Evolutionary conservation across 2,113 vertebrate species (phyloP).

Genomic region (Pica pica): DNA sequence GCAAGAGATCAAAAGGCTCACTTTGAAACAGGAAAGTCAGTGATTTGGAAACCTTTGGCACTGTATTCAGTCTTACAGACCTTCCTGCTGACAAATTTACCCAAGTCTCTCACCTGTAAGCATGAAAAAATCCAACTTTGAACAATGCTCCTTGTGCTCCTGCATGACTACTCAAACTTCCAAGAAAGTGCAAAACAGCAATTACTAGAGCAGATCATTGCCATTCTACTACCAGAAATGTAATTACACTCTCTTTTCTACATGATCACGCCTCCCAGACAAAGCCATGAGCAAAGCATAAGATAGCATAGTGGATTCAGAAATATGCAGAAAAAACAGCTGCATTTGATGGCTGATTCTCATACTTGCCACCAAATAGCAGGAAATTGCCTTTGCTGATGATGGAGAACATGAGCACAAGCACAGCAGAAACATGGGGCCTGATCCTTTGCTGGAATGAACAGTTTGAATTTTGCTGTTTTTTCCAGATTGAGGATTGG

Average conservation of each 20-base stretch:
- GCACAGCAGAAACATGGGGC: not conserved
- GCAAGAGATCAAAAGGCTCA: not conserved
- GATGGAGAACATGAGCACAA: not conserved
- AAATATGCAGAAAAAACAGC: not conserved
- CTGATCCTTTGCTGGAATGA: not conserved
- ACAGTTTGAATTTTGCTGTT: not conserved
- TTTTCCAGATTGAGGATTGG: not conserved
- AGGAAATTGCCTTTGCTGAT: not conserved
- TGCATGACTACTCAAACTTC: not conserved
- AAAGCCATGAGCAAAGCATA: not conserved
- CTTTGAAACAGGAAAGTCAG: not conserved
- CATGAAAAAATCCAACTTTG: not conserved
- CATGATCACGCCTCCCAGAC: not conserved
- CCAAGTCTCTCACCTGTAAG: not conserved
- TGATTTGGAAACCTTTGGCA: not conserved
- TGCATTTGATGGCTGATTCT: not conserved
- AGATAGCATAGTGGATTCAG: not conserved
- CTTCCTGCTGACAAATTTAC: not conserved
- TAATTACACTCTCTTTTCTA: not conserved
- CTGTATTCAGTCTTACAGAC: not conserved
- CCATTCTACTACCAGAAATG: not conserved
- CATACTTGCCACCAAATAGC: not conserved
- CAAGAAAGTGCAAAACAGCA: not conserved
- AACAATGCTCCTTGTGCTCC: not conserved
- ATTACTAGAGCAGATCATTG: not conserved